Evolutionary conservation across 2,888 invertebrate genomes (phyloP).

Genomic region (Dryocosmus kuriphilus): DNA sequence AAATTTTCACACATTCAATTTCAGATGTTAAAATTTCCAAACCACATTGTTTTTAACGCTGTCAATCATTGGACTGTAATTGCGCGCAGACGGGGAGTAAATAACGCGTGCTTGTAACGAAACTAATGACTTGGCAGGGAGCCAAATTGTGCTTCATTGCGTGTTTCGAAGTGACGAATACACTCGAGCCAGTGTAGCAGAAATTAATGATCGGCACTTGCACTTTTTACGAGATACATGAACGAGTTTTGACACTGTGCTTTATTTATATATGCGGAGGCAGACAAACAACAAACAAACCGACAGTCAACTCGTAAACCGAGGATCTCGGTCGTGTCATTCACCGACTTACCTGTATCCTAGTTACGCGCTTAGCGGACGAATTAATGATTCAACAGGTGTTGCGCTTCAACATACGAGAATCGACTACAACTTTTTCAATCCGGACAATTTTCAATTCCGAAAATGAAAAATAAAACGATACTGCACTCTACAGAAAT

Average conservation of each 20-base stretch:
- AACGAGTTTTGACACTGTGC: not conserved
- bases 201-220: constrained; percentile 39
- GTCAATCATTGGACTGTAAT: constrained; percentile 25
- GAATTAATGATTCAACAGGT: constrained; percentile 36
- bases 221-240: constrained; percentile 32
- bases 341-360: constrained; percentile 15
- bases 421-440: not conserved
- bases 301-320: constrained; percentile 2
- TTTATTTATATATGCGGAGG: not conserved
- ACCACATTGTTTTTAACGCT: not conserved
- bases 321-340: constrained; percentile 10
- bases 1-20: no score
- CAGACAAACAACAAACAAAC: constrained; percentile 13
- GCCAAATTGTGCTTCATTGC: constrained; percentile 37
- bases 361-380: not conserved
- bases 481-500: no score
- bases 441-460: not conserved
- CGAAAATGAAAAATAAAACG: no score
- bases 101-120: constrained; percentile 22
- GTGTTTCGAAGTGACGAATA: constrained; percentile 36
- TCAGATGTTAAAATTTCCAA: not conserved
- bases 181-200: constrained; percentile 31
- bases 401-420: constrained; percentile 12
- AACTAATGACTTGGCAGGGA: constrained; percentile 30
- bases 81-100: constrained; percentile 11